These are phyloP conservation scores for Ctenopoma multispine DNA, from an alignment of 2,797 vertebrate species.

Conservation along the genomic window DNA sequence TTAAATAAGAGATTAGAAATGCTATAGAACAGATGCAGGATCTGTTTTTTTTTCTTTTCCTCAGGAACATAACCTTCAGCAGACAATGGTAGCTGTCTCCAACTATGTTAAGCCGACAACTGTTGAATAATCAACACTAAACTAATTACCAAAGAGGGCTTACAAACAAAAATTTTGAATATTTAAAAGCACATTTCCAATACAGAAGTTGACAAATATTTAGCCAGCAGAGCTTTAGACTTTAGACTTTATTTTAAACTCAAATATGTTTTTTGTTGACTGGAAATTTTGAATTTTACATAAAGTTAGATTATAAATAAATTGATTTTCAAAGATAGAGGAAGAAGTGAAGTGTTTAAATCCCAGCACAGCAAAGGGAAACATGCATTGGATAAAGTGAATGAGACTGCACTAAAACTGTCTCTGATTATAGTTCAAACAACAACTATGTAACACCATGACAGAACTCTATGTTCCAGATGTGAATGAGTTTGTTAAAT, in stretches of 20 bases:
- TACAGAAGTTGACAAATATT: slow-evolving; percentile 41
- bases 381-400: slow-evolving; percentile 19
- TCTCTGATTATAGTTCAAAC: slow-evolving; percentile 39
- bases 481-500: slow-evolving; percentile 9
- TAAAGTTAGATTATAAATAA: background rate
- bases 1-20: slow-evolving; percentile 49
- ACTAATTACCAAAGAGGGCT: slow-evolving; percentile 17
- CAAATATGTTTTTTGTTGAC: slow-evolving; percentile 7
- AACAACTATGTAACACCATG: slow-evolving; percentile 2
- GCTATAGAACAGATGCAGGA: slow-evolving; percentile 60
- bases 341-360: background rate
- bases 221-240: slow-evolving; percentile 24
- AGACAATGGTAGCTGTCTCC: slow-evolving; percentile 48
- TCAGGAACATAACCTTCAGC: slow-evolving; percentile 55
- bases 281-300: slow-evolving; percentile 29
- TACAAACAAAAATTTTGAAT: slow-evolving; percentile 31
- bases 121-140: slow-evolving; percentile 51
- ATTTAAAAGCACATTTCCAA: slow-evolving; percentile 50
- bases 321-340: slow-evolving; percentile 8
- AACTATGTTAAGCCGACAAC: slow-evolving; percentile 35
- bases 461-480: slow-evolving; percentile 20
- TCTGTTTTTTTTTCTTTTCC: slow-evolving; percentile 40
- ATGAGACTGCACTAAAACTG: slow-evolving; percentile 10
- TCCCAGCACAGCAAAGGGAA: background rate
- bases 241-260: no score